Evolutionary conservation across 2,113 vertebrate genomes (phyloP), one percentile per base, ranked within the genome.

Genomic region (Gymnobelideus leadbeateri): DNA sequence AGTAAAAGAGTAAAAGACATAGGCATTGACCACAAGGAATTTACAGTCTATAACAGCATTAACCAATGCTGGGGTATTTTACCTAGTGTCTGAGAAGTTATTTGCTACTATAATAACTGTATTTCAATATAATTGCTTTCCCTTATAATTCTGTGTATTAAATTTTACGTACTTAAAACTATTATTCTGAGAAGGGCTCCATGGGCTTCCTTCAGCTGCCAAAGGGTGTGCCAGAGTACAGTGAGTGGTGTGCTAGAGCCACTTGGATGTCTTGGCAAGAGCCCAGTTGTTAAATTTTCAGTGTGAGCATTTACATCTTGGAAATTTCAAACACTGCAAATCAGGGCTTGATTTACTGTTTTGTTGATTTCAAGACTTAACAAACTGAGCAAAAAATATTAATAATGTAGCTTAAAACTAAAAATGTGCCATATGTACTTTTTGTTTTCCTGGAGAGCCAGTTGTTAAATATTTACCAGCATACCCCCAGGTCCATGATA

Each of bases 1-100:
- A 92, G 90, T 28, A 96, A 43, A 90, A 8, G n/a, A 92, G 90
- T 28, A 96, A 43, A 90, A 8, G n/a, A 51, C 54, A 92, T 57
- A 50, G 61, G 77, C 47, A 68, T 91, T 89, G n/a, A 4, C 43
- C 8, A 68, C 55, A 89, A 8, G 12, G 4, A 68, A 37, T 37
- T 95, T 89, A 53, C 31, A 25, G 10, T 92, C 28, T 55, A 5
- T 51, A 37, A 43, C 19, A 84, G 16, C 37, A 84, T 8, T 84
- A n/a, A 8, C 2, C 68, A 43, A 16, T 84, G 19, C 37, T 8
- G 16, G n/a, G n/a, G 0, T 10, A 23, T 21, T 23, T 84, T 8
- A 84, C 19, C n/a, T 43, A 21, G 68, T 19, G n/a, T 8, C 7
- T 3, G 31, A 12, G n/a, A n/a, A 77, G 68, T 77, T 21, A 37